Evolutionary conservation across 2,797 vertebrate species (phyloP).

Genomic region (Mastacembelus armatus): DNA sequence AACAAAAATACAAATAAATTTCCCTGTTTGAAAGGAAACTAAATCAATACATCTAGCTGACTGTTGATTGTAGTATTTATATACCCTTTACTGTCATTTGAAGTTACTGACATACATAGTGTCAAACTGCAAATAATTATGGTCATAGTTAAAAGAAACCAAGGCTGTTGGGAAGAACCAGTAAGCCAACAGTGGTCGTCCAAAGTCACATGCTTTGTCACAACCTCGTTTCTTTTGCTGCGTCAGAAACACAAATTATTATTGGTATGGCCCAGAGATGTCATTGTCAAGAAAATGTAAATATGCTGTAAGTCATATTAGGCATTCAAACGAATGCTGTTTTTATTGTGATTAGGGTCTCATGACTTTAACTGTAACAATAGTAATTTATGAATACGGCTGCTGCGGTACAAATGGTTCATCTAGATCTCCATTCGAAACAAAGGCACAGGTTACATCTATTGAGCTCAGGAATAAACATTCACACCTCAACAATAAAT

Average conservation of each 20-base stretch:
- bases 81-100: not conserved
- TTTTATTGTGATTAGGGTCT: not conserved
- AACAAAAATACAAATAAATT: not conserved
- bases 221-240: no score
- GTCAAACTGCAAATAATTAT: not conserved
- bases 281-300: not conserved
- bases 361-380: not conserved
- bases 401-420: not conserved
- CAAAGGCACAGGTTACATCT: not conserved
- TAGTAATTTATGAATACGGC: not conserved
- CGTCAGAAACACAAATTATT: no score
- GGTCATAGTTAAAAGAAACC: not conserved
- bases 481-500: constrained; percentile 12
- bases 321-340: not conserved
- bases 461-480: not conserved
- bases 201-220: no score
- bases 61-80: not conserved
- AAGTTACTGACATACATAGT: not conserved
- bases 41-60: not conserved
- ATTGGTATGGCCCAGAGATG: not conserved
- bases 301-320: not conserved
- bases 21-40: not conserved
- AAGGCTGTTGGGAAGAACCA: no score
- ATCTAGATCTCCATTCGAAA: not conserved
- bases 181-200: no score